Conservation (phyloP, 2,888 invertebrate species). For the Apomyelois bistriatella region DNA sequence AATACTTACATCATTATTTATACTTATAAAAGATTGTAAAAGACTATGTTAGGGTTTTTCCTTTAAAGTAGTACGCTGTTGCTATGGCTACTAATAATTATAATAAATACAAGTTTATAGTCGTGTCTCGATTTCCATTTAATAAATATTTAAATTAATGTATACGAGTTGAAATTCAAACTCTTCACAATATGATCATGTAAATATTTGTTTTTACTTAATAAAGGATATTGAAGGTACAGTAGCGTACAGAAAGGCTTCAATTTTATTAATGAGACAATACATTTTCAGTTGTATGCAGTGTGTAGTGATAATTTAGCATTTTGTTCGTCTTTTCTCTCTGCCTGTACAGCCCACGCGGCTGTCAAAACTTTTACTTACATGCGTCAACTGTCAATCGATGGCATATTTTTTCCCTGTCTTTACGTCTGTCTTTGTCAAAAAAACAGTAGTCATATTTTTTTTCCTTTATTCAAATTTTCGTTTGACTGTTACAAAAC, state of each 20-base stretch:
- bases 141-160: neutral
- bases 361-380: slow-evolving; percentile 11
- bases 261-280: no score
- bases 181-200: neutral
- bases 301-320: neutral
- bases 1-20: no score
- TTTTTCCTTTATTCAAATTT: slow-evolving; percentile 9
- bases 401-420: slow-evolving; percentile 12
- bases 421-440: slow-evolving; percentile 2
- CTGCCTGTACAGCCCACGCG: neutral
- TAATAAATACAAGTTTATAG: no score
- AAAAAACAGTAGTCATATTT: slow-evolving; percentile 10
- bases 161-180: neutral
- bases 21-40: no score
- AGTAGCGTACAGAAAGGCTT: neutral
- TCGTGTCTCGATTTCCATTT: no score
- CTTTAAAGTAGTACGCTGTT: no score
- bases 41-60: no score
- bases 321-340: neutral
- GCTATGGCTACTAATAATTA: no score
- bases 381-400: neutral
- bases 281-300: no score
- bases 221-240: neutral
- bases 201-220: no score
- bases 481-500: slow-evolving; percentile 7